Evolutionary conservation across 1,140 invertebrate species (phyloP).

Genomic region (Platyscapa corneri): DNA sequence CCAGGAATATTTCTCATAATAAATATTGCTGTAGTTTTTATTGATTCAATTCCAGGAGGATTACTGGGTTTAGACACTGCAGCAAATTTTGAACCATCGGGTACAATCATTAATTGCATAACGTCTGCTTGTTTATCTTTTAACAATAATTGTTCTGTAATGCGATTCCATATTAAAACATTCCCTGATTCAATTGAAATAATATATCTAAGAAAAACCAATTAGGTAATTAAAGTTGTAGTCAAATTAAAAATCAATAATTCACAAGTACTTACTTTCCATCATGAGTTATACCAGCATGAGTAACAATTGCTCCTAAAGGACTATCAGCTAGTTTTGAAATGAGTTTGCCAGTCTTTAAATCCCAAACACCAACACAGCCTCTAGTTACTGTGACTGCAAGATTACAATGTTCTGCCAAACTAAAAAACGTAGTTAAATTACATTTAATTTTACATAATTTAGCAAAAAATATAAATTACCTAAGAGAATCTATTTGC

Average conservation of each 20-base stretch:
- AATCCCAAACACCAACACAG: slow-evolving; percentile 96
- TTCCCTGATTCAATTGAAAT: slow-evolving; percentile 95
- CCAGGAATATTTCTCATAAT: slow-evolving; percentile 83
- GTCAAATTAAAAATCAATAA: slow-evolving; percentile 10
- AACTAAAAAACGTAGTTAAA: slow-evolving; percentile 69
- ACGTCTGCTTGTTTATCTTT: slow-evolving; percentile 90
- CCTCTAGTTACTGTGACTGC: slow-evolving; percentile 93
- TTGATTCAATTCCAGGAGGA: slow-evolving; percentile 76
- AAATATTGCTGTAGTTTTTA: slow-evolving; percentile 79
- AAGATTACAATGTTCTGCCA: slow-evolving; percentile 83
- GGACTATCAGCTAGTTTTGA: slow-evolving; percentile 93
- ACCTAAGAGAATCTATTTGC: slow-evolving; percentile 94
- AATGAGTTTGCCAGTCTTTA: slow-evolving; percentile 87
- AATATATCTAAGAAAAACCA: slow-evolving; percentile 77
- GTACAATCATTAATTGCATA: slow-evolving; percentile 88
- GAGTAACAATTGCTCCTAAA: slow-evolving; percentile 95
- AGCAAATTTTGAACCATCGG: slow-evolving; percentile 89
- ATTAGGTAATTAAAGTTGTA: background rate
- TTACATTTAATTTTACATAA: background rate
- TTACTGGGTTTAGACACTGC: slow-evolving; percentile 84
- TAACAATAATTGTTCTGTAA: slow-evolving; percentile 87
- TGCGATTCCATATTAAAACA: slow-evolving; percentile 93
- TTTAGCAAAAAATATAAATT: slow-evolving; percentile 50
- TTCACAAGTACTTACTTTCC: slow-evolving; percentile 78
- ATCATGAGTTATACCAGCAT: slow-evolving; percentile 89